Conservation (phyloP, 2,888 invertebrate genomes). For the Elysia crispata region DNA sequence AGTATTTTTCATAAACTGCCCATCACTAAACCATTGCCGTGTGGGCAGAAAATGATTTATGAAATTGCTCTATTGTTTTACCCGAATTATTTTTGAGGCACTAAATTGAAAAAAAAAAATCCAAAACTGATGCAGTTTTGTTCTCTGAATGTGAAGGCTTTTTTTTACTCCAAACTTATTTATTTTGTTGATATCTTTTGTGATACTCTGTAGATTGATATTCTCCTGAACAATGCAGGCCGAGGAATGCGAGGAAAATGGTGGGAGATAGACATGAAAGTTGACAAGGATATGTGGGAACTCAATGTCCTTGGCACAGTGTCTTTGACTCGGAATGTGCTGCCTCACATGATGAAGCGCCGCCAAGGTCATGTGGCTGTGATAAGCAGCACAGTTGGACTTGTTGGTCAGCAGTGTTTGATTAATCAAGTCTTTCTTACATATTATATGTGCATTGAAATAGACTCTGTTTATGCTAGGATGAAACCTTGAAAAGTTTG, state of each 20-base stretch:
- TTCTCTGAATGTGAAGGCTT: neutral
- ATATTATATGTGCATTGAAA: too few species aligned
- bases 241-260: conserved; percentile 86
- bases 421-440: too few species aligned
- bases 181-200: conserved; percentile 12
- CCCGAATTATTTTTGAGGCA: too few species aligned
- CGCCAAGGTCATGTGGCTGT: conserved; percentile 85
- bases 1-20: too few species aligned
- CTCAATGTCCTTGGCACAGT: conserved; percentile 87
- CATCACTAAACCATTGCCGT: too few species aligned
- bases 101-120: too few species aligned
- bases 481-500: too few species aligned
- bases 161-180: neutral
- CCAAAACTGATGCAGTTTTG: conserved; percentile 6
- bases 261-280: conserved; percentile 84
- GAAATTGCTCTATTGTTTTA: too few species aligned
- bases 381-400: conserved; percentile 86
- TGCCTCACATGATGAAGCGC: conserved; percentile 81
- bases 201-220: conserved; percentile 81
- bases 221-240: conserved; percentile 90
- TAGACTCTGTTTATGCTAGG: too few species aligned
- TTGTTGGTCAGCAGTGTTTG: conserved; percentile 78
- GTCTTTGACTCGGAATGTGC: conserved; percentile 83
- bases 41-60: too few species aligned
- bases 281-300: conserved; percentile 86